Conservation (phyloP, 2,797 vertebrate species). For the Okamejei kenojei region DNA sequence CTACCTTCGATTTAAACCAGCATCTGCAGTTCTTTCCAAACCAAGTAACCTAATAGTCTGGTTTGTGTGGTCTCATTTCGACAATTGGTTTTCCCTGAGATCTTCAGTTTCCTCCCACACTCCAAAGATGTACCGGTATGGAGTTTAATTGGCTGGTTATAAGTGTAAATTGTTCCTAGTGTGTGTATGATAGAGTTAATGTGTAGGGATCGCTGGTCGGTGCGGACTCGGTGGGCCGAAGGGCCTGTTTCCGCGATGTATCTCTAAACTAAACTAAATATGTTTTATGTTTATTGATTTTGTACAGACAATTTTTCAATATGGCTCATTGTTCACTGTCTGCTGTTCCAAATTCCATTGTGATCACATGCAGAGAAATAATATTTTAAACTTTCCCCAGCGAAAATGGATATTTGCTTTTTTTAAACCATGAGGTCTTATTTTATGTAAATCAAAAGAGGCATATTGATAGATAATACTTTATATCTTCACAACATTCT, state of each 20-base stretch:
- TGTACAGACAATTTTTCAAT: not conserved
- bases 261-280: too few species aligned
- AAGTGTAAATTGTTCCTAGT: too few species aligned
- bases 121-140: too few species aligned
- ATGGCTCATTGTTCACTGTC: not conserved
- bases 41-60: not conserved
- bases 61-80: not conserved
- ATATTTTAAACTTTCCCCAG: not conserved
- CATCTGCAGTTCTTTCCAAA: too few species aligned
- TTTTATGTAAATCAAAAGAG: not conserved
- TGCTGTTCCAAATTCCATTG: not conserved
- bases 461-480: not conserved
- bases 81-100: not conserved
- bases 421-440: not conserved
- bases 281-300: not conserved
- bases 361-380: not conserved
- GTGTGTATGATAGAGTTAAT: too few species aligned
- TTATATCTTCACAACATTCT: not conserved
- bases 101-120: too few species aligned
- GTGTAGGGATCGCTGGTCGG: too few species aligned
- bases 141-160: too few species aligned
- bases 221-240: too few species aligned
- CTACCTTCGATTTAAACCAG: too few species aligned
- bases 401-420: not conserved
- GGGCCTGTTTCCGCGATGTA: too few species aligned